Conservation (phyloP, 1,140 invertebrate genomes). For the Tenebrio molitor region DNA sequence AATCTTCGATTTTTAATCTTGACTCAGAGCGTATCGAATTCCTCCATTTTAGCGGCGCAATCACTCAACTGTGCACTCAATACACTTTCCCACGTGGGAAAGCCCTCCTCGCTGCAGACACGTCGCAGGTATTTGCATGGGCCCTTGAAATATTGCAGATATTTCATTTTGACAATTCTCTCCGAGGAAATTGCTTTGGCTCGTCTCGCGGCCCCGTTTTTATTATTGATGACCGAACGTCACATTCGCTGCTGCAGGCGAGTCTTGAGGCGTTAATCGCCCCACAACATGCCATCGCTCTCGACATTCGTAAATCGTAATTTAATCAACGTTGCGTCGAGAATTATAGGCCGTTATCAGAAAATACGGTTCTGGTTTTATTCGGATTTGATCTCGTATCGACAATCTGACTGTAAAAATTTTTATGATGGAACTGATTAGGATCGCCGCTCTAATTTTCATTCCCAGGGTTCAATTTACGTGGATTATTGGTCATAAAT, state of each 20-base stretch:
- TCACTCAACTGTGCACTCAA: too few species aligned
- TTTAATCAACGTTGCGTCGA: neutral
- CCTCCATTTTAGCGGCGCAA: too few species aligned
- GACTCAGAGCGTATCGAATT: too few species aligned
- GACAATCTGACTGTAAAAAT: neutral
- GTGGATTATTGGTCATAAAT: neutral
- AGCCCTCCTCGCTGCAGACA: neutral
- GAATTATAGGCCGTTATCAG: neutral
- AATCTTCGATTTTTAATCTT: too few species aligned
- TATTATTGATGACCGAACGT: slow-evolving; percentile 11
- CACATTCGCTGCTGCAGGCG: neutral
- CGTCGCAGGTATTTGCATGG: neutral
- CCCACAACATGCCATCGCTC: neutral
- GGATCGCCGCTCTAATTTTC: neutral
- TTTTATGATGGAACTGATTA: slow-evolving; percentile 1
- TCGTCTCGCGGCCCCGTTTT: neutral
- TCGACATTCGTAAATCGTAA: neutral
- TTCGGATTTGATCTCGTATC: neutral
- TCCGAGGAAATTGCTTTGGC: slow-evolving; percentile 1
- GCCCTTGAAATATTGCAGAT: neutral
- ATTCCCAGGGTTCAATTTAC: neutral
- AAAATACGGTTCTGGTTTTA: neutral
- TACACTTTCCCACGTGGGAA: too few species aligned
- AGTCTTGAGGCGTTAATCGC: neutral
- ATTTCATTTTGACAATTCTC: slow-evolving; percentile 11